Conservation (phyloP, 2,888 invertebrate species). For the Apodemia duryi region DNA sequence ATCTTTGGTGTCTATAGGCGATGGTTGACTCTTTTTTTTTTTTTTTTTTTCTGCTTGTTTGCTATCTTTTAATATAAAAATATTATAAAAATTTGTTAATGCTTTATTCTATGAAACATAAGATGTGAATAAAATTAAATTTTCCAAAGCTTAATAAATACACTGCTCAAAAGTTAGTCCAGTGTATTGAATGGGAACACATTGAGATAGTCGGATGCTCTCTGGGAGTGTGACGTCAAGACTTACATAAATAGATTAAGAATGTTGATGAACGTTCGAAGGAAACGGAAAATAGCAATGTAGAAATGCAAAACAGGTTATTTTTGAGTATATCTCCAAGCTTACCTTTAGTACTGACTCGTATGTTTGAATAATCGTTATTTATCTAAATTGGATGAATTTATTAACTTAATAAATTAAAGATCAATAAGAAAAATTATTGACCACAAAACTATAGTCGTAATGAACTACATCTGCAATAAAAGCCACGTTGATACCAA, state of each 20-base stretch:
- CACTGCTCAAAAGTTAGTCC: conserved; percentile 25
- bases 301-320: neutral
- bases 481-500: too few relatives aligned
- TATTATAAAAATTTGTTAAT: too few relatives aligned
- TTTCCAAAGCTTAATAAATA: conserved; percentile 28
- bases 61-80: too few relatives aligned
- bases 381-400: too few relatives aligned
- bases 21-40: too few relatives aligned
- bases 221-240: conserved; percentile 26
- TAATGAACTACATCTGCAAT: too few relatives aligned
- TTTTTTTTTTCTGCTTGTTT: too few relatives aligned
- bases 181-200: conserved; percentile 24
- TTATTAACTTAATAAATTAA: too few relatives aligned
- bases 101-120: neutral
- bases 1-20: too few relatives aligned
- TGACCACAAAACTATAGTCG: too few relatives aligned
- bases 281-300: conserved; percentile 21
- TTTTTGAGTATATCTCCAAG: neutral
- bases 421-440: too few relatives aligned
- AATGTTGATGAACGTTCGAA: conserved; percentile 18
- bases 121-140: neutral
- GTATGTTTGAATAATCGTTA: too few relatives aligned
- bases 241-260: conserved; percentile 28
- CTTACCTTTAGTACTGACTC: neutral
- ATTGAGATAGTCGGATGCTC: conserved; percentile 22